Percentiles rank a stretch among this genome's conserved stretches.
Evolutionary conservation across 2,888 invertebrate genomes (phyloP).

Genomic region (Chloroclysta siterata): DNA sequence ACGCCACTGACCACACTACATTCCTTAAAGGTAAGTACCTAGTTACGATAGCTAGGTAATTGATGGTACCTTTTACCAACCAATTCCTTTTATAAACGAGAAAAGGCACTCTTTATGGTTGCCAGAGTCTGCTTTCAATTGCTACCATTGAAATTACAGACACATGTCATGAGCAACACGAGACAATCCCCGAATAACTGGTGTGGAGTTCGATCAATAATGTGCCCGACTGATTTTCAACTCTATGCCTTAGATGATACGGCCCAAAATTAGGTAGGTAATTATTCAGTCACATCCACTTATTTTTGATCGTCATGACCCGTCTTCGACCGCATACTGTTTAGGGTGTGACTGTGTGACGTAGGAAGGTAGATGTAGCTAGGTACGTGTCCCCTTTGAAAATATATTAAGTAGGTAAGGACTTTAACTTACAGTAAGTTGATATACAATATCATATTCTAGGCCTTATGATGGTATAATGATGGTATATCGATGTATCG

Average conservation of each 20-base stretch:
- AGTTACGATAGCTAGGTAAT: too few species aligned
- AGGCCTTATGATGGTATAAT: too few species aligned
- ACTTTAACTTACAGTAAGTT: too few species aligned
- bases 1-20: too few species aligned
- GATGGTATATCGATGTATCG: too few species aligned
- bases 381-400: too few species aligned
- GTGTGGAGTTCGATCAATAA: constrained; percentile 19
- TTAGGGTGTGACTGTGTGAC: constrained; percentile 11
- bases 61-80: too few species aligned
- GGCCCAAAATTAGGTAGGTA: constrained; percentile 16
- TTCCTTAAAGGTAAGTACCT: too few species aligned
- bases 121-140: constrained; percentile 15
- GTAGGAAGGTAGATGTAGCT: neutral
- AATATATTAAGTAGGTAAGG: too few species aligned
- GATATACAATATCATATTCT: too few species aligned
- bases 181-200: constrained; percentile 15
- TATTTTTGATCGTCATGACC: constrained; percentile 22
- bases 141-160: constrained; percentile 13
- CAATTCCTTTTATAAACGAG: neutral
- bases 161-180: constrained; percentile 9
- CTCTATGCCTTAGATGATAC: constrained; percentile 18
- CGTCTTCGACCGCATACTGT: constrained; percentile 13
- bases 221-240: constrained; percentile 12
- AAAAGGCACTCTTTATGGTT: constrained; percentile 1
- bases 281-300: constrained; percentile 20